Evolutionary conservation across 2,113 vertebrate genomes (phyloP), one percentile per base, ranked within the genome.

Genomic region (Bungarus multicinctus): DNA sequence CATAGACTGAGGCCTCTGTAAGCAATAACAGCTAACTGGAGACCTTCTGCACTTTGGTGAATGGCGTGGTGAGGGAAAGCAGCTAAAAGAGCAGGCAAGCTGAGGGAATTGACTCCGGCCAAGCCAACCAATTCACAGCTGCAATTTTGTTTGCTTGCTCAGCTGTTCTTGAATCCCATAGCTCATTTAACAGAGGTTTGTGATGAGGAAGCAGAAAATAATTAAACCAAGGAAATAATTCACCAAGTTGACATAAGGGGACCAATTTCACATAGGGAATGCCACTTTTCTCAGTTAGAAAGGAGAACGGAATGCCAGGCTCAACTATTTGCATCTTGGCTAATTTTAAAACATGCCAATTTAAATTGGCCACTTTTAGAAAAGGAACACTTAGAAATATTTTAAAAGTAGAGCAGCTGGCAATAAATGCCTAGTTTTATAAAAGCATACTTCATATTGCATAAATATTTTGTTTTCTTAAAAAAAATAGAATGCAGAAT

Each of bases 221-320:
- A 90, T 87, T 64, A 92, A 57, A 74, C 69, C 91, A 89, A 89
- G 58, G 53, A 89, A 92, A 95, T 87, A 89, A 93, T 87, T 90
- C 74, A 90, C 69, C 50, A 20, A 45, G 93, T 0, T 0, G 47
- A 91, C 55, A 0, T 0, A 92, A 94, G 0, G 0, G 0, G 0
- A 95, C 85, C 0, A 0, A 94, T 30, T 87, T 52, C 23, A 87
- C 91, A 90, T 5, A 0, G 0, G 90, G 54, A 86, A 93, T 53
- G 55, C 43, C 81, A 92, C 45, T 20, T 87, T 85, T 93, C 52
- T 47, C 8, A 47, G n/a, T 39, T 27, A 47, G 39, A 43, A 47
- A 8, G 20, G 8, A 43, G 34, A 52, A 14, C 1, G n/a, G 50
- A 53, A 25, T 8, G 50, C n/a, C 53, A 18, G 89, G 30, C 54